Percentiles rank a stretch among this genome's conserved stretches.
Evolutionary conservation across 2,888 invertebrate species (phyloP).

Genomic region (Teinopalpus imperialis): DNA sequence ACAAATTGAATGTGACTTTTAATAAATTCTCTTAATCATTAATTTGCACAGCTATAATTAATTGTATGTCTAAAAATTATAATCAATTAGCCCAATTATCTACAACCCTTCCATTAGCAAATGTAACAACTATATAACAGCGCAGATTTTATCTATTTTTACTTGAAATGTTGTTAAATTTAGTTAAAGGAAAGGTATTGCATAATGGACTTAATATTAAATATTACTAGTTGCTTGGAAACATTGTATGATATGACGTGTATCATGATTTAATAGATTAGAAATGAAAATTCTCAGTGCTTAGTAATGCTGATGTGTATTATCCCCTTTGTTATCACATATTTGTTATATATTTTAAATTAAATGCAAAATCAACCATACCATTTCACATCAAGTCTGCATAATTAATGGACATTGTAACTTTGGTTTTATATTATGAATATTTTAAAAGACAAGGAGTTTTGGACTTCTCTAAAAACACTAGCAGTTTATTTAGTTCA

Average conservation of each 20-base stretch:
- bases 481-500: conserved; percentile 12
- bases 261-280: conserved; percentile 32
- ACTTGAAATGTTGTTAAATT: conserved; percentile 10
- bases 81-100: conserved; percentile 30
- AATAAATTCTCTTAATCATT: conserved; percentile 41
- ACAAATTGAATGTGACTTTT: conserved; percentile 39
- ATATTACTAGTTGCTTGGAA: conserved; percentile 34
- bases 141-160: not conserved
- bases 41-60: conserved; percentile 36
- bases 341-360: conserved; percentile 28
- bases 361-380: conserved; percentile 22
- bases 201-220: conserved; percentile 28
- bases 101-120: conserved; percentile 6
- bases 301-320: conserved; percentile 17
- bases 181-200: conserved; percentile 13
- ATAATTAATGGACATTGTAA: not conserved
- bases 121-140: conserved; percentile 3
- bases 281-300: conserved; percentile 23
- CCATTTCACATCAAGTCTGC: conserved; percentile 13
- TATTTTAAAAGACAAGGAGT: conserved; percentile 9
- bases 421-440: conserved; percentile 23
- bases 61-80: conserved; percentile 32
- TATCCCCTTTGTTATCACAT: conserved; percentile 21
- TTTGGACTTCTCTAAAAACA: conserved; percentile 7
- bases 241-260: conserved; percentile 39